These are phyloP conservation scores for Bergia puertoricense DNA, from an alignment of 92 coral and sea anemone genomes.

Conservation along the genomic window DNA sequence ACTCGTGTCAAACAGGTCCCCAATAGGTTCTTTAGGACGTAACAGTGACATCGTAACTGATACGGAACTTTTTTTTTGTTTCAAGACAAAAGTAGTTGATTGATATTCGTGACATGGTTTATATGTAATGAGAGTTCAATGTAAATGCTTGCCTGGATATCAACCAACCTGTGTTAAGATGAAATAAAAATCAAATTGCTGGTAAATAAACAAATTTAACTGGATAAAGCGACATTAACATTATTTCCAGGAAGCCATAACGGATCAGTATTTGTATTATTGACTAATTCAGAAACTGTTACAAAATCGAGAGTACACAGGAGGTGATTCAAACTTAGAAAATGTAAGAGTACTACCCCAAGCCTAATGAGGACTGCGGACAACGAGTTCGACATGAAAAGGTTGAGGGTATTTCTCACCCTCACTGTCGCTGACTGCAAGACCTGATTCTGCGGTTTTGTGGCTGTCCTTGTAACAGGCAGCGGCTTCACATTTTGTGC, in stretches of 20 bases:
- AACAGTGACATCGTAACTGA: neutral
- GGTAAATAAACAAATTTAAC: too few species aligned
- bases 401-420: neutral
- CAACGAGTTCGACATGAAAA: neutral
- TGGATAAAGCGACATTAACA: neutral
- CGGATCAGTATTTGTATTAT: neutral
- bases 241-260: neutral
- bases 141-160: too few species aligned
- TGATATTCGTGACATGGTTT: neutral
- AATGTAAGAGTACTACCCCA: neutral
- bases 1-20: slow-evolving; percentile 14
- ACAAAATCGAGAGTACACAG: neutral
- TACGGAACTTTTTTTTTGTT: too few species aligned
- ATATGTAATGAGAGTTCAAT: too few species aligned
- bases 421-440: slow-evolving; percentile 16
- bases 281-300: neutral
- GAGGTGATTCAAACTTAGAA: neutral
- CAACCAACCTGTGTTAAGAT: neutral
- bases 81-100: too few species aligned
- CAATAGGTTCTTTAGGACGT: slow-evolving; percentile 18
- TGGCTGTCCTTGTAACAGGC: neutral
- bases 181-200: too few species aligned
- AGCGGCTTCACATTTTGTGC: slow-evolving; percentile 4
- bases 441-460: slow-evolving; percentile 2
- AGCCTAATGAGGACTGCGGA: neutral